Evolutionary conservation across 2,888 invertebrate species (phyloP).

Genomic region (Perithous albicinctus): DNA sequence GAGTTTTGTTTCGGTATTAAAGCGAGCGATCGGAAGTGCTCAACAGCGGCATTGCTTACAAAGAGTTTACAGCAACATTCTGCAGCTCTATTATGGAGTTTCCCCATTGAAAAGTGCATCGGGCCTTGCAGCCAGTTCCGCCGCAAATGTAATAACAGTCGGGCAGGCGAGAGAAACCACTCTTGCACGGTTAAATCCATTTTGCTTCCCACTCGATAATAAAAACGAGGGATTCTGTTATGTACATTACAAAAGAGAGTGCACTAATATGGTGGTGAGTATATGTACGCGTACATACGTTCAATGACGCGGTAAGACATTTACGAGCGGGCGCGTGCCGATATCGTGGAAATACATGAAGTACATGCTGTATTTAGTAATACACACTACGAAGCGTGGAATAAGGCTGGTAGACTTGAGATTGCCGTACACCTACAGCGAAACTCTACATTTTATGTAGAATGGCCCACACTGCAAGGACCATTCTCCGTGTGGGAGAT

Average conservation of each 20-base stretch:
- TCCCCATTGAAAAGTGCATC: slow-evolving; percentile 33
- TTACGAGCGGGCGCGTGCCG: slow-evolving; percentile 65
- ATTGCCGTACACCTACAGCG: slow-evolving; percentile 53
- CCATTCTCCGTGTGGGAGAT: slow-evolving; percentile 15
- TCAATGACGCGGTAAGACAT: slow-evolving; percentile 66
- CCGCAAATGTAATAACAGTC: slow-evolving; percentile 3
- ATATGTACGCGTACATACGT: slow-evolving; percentile 53
- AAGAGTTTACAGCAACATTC: slow-evolving; percentile 12
- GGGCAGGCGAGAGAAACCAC: slow-evolving; percentile 20
- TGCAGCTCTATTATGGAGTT: slow-evolving; percentile 39
- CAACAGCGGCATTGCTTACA: slow-evolving; percentile 38
- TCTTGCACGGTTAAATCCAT: slow-evolving; percentile 31
- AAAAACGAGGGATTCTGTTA: slow-evolving; percentile 47
- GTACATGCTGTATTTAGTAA: slow-evolving; percentile 48
- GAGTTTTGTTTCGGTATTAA: slow-evolving; percentile 1
- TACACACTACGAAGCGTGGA: slow-evolving; percentile 51
- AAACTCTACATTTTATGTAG: too few species aligned
- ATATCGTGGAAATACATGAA: slow-evolving; percentile 53
- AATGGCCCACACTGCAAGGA: slow-evolving; percentile 47
- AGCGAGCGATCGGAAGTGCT: slow-evolving; percentile 44
- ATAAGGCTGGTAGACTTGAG: neutral
- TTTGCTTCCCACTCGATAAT: slow-evolving; percentile 48
- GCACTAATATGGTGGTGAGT: neutral
- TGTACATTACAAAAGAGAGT: slow-evolving; percentile 7
- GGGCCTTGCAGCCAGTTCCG: slow-evolving; percentile 13